phyloP scores from a whole-genome alignment of 2,888 invertebrate genomes.

The Macrophya alboannulata region DNA sequence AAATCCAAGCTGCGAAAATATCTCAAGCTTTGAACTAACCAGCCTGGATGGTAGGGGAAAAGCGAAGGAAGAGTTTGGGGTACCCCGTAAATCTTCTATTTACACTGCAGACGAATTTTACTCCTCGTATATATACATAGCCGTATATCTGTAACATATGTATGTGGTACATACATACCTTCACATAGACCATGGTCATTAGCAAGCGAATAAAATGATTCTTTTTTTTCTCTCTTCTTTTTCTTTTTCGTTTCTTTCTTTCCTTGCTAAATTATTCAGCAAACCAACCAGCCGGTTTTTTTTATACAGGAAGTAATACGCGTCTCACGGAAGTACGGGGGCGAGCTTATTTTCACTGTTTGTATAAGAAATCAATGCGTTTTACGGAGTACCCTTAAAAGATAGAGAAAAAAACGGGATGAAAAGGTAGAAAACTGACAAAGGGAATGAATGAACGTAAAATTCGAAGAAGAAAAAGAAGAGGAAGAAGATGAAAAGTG shows the following conservation, averaged over 20 bases:
- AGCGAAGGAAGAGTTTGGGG: neutral
- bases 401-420: no score
- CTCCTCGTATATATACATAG: neutral
- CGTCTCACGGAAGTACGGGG: neutral
- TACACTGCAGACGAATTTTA: neutral
- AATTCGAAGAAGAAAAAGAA: neutral
- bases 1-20: slow-evolving; percentile 22
- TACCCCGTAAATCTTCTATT: neutral
- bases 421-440: neutral
- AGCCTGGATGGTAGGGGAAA: no score
- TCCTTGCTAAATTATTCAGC: neutral
- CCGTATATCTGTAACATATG: no score
- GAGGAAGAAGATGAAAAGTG: neutral
- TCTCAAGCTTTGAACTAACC: neutral
- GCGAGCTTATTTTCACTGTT: neutral
- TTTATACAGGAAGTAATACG: neutral
- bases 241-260: no score
- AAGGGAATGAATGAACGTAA: neutral
- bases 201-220: neutral
- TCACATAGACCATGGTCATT: neutral
- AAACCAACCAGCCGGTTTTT: neutral
- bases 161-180: neutral
- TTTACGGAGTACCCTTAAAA: neutral
- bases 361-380: slow-evolving; percentile 33
- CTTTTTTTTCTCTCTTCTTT: neutral